phyloP scores from a whole-genome alignment of 2,888 invertebrate species.

The Aleiodes alternator region DNA sequence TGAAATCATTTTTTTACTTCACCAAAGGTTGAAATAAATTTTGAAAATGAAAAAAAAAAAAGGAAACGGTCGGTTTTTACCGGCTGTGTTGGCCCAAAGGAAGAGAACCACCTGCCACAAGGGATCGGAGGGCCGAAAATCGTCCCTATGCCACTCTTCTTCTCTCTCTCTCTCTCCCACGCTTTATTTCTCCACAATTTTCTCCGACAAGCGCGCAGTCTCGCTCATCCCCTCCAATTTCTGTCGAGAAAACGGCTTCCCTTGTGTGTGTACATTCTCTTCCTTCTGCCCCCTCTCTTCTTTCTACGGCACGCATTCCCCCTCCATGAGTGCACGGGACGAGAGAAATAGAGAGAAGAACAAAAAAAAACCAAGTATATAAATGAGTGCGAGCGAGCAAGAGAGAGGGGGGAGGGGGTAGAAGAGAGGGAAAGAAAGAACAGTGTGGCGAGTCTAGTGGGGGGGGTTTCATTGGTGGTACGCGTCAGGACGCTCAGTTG shows the following conservation, averaged over 20 bases:
- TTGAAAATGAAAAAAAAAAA: constrained; percentile 21
- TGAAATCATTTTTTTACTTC: no score
- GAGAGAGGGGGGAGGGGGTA: constrained; percentile 32
- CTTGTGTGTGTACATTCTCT: constrained; percentile 10
- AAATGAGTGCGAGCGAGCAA: constrained; percentile 3
- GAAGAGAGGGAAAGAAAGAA: constrained; percentile 47
- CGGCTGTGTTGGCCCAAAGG: constrained; percentile 61
- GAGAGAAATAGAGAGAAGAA: constrained; percentile 32
- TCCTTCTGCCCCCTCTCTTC: constrained; percentile 38
- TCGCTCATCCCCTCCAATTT: constrained; percentile 24
- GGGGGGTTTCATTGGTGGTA: constrained; percentile 66
- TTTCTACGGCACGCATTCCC: constrained; percentile 43
- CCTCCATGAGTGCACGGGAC: constrained; percentile 36
- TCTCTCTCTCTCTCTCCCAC: constrained; percentile 17
- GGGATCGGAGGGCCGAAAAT: constrained; percentile 64
- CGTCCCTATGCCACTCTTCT: constrained; percentile 49
- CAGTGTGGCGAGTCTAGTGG: constrained; percentile 55
- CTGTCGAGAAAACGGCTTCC: constrained; percentile 49
- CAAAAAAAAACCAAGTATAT: constrained; percentile 18
- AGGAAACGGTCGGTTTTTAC: neutral
- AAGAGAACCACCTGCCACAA: constrained; percentile 73
- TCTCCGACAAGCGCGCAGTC: constrained; percentile 41
- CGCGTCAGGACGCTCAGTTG: constrained; percentile 73
- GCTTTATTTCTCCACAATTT: constrained; percentile 35
- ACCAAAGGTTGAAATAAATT: neutral